phyloP scores from a whole-genome alignment of 2,797 vertebrate species.

The Knipowitschia caucasica region DNA sequence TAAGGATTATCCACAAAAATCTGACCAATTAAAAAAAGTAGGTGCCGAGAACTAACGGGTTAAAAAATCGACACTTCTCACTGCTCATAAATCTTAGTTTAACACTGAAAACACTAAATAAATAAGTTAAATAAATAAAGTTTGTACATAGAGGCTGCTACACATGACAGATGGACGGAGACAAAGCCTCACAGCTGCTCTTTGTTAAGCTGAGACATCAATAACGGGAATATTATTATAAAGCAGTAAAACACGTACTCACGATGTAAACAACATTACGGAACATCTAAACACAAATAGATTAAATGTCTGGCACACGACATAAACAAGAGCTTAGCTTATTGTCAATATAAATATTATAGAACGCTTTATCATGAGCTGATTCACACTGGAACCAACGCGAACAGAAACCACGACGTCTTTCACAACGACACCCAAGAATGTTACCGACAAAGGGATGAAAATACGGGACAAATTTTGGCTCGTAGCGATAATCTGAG shows the following conservation, averaged over 20 bases:
- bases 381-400: not conserved
- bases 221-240: not conserved
- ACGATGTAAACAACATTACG: no score
- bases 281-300: not conserved
- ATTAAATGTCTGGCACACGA: not conserved
- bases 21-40: no score
- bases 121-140: not conserved
- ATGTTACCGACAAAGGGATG: not conserved
- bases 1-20: no score
- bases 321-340: conserved; percentile 7
- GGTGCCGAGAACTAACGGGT: no score
- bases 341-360: conserved; percentile 2
- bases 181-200: not conserved
- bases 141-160: not conserved
- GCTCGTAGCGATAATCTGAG: not conserved
- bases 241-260: not conserved
- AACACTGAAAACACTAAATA: not conserved
- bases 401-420: not conserved
- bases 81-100: not conserved
- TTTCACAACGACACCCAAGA: not conserved
- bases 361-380: not conserved
- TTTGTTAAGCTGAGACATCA: not conserved
- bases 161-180: not conserved
- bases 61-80: no score
- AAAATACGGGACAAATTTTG: not conserved